Evolutionary conservation across 2,888 invertebrate genomes (phyloP), one percentile per base, ranked within the genome.

Genomic region (Mamestra brassicae): DNA sequence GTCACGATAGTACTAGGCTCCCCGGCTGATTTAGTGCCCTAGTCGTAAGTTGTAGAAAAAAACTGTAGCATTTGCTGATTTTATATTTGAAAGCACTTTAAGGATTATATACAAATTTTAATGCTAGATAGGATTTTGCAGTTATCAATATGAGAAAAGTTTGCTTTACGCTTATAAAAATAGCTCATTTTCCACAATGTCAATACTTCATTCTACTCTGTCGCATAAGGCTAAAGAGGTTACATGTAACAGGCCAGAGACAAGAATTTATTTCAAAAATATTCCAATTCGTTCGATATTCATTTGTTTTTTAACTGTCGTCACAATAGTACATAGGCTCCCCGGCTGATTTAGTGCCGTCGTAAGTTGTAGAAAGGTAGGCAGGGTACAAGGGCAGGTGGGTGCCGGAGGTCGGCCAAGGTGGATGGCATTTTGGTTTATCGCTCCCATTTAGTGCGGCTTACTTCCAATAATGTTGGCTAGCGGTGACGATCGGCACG

Each of bases 381-480:
- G 62, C 42, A 45, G 61, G 61, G 45, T 84, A 84, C 65, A 81
- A 74, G 78, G 87, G 90, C 93, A 93, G 93, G 91, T 93, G 93
- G 82, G 74, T 74, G 69, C 69, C 68, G 76, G 81, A 83, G 90
- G 89, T 90, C 90, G 90, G 47, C 68, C 74, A 89, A 90, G 90
- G 93, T 92, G 90, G 89, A 91, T 91, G 90, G 86, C 92, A 90
- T 92, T 92, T 91, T 90, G 89, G 89, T 91, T 91, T 89, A 91
- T 88, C 79, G 86, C 86, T 71, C 74, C 83, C 83, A 86, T 89
- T 88, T 88, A 85, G 85, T 77, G 75, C 78, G 78, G 69, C 85
- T 85, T 81, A 83, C 80, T 73, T 70, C 76, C 80, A 76, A 88
- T 88, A 85, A 80, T 76, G 69, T 83, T 70, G 71, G 72, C 77